Evolutionary conservation across 2,113 vertebrate species (phyloP), one percentile per base, ranked within the genome.

Genomic region (Thymallus thymallus): DNA sequence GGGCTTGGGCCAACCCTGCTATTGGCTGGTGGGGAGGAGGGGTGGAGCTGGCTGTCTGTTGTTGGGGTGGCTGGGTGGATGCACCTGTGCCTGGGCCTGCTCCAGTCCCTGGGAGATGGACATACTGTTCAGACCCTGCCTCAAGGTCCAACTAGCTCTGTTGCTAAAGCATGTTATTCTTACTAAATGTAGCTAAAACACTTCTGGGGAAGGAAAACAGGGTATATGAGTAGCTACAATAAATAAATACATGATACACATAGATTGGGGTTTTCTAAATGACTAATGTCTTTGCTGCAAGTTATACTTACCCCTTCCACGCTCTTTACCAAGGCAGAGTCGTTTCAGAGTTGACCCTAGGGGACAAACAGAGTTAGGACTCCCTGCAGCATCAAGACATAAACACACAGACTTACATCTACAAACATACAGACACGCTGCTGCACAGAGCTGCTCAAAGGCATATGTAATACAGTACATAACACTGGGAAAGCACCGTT

Each of bases 241-340:
- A 51, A 51, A 51, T 51, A 16, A 16, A 18, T 18, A 26, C n/a
- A n/a, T n/a, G 9, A 51, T 18, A 4, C 48, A 14, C 12, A 16
- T 51, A 18, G 13, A 51, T 51, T 51, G 3, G 16, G 48, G 1
- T 51, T 18, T 18, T 18, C 48, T 18, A 51, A 18, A 51, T 16
- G 16, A 16, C 13, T 51, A 51, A 41, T 13, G 24, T 24, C 9
- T 26, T 64, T 3, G 90, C 88, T 89, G 89, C 90, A 94, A 93
- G 92, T 69, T 91, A 94, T 94, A 97, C 93, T 91, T 97, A 98
- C 98, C 96, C 94, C 91, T 95, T 92, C 96, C 95, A 88, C 97
- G 96, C 86, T 98, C 97, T 96, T 99, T 99, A 84, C 98, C 97
- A 82, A 99, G 96, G 93, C 97, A 99, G 86, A 99, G 93, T 83